phyloP scores from a whole-genome alignment of 2,888 invertebrate species.

The Drosophila mercatorum region DNA sequence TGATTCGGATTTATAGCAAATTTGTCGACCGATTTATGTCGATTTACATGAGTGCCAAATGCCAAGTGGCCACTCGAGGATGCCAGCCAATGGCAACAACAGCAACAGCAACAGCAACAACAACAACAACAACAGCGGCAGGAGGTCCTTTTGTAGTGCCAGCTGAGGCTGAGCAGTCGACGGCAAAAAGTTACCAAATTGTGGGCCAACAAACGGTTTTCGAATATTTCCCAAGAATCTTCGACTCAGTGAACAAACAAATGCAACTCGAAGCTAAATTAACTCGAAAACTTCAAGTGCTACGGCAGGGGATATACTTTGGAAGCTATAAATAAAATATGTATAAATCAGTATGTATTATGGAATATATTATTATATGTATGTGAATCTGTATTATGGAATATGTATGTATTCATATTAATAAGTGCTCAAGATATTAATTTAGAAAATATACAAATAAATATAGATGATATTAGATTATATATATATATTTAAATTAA shows the following conservation, averaged over 20 bases:
- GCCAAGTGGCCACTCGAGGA: slow-evolving; percentile 76
- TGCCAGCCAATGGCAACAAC: slow-evolving; percentile 37
- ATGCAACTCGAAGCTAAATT: slow-evolving; percentile 6
- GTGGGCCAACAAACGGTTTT: slow-evolving; percentile 22
- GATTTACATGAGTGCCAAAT: slow-evolving; percentile 78
- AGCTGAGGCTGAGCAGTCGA: slow-evolving; percentile 41
- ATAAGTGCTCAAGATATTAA: background rate
- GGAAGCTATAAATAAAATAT: background rate
- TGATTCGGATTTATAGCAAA: slow-evolving; percentile 77
- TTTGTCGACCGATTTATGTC: slow-evolving; percentile 77
- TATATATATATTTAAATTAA: too few species aligned
- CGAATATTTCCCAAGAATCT: slow-evolving; percentile 5
- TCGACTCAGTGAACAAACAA: slow-evolving; percentile 4
- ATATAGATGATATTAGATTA: background rate
- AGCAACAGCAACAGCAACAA: too few species aligned
- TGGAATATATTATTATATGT: background rate
- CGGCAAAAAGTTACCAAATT: slow-evolving; percentile 18
- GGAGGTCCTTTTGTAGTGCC: slow-evolving; percentile 32
- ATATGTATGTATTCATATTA: background rate
- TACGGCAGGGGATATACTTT: background rate
- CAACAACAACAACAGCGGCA: slow-evolving; percentile 10
- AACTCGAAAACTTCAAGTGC: slow-evolving; percentile 10
- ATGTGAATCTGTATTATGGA: background rate
- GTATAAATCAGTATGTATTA: background rate
- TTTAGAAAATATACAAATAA: background rate